Evolutionary conservation across 1,140 invertebrate species (phyloP), one percentile per base, ranked within the genome.

Genomic region (Drosophila pachea): DNA sequence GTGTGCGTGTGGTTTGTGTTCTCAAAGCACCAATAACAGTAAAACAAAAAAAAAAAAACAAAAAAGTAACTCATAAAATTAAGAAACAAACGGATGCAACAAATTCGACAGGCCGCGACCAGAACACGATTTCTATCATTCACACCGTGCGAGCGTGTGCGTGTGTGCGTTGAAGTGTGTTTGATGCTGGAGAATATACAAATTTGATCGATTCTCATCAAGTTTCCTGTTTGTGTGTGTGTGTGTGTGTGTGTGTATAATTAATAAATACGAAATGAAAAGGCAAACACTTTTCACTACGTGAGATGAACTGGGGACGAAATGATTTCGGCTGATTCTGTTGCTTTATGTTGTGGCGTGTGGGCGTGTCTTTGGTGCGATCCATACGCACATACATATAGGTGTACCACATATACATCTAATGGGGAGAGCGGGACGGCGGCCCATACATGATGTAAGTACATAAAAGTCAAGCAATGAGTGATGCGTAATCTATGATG

Each of bases 11-110:
- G 38, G 36, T 22, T 45, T 59, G 40, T 56, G 45, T 60, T 74
- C 68, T 74, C 63, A 68, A 82, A 82, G 78, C 78, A 82, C 78
- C 78, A 67, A 71, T 82, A 82, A 82, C 78, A 81, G 40, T 77
- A 75, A 66, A 33, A 81, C 65, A 63, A 68, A 36, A 45, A 66
- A 48, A 59, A n/a, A 43, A 16, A 43, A 50, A 40, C 4, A 45
- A 50, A 54, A 40, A 49, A 43, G 29, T 49, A 35, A 9, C 22
- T 16, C 33, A 47, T 62, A 61, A 58, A 56, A 53, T 52, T 62
- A 66, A 60, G 62, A 50, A 50, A 33, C 58, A 66, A 72, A 71
- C 54, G 56, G 68, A 77, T 62, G 62, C 52, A 43, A 52, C 22
- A 68, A 82, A 72, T 72, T 82, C 61, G 71, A 71, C 49, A 36